Base-by-base conservation (phyloP, 2,888 invertebrate genomes). In the Cataglyphis albicans region DNA sequence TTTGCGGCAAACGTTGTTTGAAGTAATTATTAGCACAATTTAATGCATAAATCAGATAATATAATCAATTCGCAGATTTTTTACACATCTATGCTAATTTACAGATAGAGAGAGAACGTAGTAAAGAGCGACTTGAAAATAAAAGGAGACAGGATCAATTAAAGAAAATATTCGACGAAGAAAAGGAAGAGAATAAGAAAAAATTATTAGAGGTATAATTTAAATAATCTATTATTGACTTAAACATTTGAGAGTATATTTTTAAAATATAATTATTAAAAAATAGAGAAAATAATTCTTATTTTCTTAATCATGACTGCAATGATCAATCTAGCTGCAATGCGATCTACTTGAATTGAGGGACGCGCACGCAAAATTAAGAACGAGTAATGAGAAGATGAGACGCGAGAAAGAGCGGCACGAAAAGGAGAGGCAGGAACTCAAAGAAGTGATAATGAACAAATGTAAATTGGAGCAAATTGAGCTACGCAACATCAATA, bases 371-470 rank as follows among this genome's bases (percentile, higher is more conserved):
- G 98, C 98, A 2, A 98, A 98, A 94, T 94, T 98, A 87, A 96
- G 98, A 81, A 98, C 98, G 5, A 98, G 98, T 41, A 98, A 98
- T 93, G 98, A 98, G 93, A 98, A 98, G 92, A 95, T 98, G 87
- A 96, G 98, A 72, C 96, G 98, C 55, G 98, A 98, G 94, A 97
- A 98, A 86, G 98, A 98, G 92, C 96, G 98, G 0, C 96, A 97
- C 92, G 98, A 98, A 91, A 96, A 97, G 88, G 98, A 98, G 92
- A 96, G 98, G 80, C 97, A 97, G 87, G 95, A 96, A 75, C 93
- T 95, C 76, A 95, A 95, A 83, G 94, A 95, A 74, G 91, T 95
- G 64, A 95, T 96, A 72, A 93, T 95, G 76, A 95, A 95, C 83
- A 95, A 95, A 88, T 95, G 95, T 86, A 94, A 95, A 86, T 90